These are phyloP conservation scores for Anoplopoma fimbria DNA, from an alignment of 2,113 vertebrate species.

Conservation along the genomic window DNA sequence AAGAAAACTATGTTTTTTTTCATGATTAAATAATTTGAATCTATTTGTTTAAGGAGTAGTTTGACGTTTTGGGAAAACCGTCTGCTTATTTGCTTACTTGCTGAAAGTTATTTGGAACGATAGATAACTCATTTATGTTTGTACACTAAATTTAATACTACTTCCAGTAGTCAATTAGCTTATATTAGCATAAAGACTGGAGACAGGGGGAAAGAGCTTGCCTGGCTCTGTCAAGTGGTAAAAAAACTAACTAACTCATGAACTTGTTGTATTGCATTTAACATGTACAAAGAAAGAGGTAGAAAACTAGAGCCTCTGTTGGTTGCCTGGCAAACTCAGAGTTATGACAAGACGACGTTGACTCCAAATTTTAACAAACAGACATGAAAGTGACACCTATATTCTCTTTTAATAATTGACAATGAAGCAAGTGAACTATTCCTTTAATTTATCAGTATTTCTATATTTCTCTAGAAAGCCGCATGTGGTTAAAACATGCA, in stretches of 20 bases:
- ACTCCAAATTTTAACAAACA: background rate
- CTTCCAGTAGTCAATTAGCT: background rate
- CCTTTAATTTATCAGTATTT: background rate
- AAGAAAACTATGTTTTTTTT: background rate
- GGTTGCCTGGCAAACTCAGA: background rate
- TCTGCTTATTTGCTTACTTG: background rate
- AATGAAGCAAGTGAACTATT: background rate
- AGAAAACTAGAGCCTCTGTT: background rate
- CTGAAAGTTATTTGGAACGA: background rate
- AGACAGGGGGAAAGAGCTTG: background rate
- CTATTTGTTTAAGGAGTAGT: background rate
- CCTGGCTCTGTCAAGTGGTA: background rate
- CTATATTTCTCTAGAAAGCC: background rate
- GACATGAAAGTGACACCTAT: background rate
- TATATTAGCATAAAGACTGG: background rate
- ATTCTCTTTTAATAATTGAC: background rate
- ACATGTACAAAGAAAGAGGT: too few species aligned
- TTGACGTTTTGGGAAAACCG: background rate
- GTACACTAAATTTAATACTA: background rate
- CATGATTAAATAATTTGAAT: background rate
- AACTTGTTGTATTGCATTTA: background rate
- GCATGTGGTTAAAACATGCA: conserved; percentile 75
- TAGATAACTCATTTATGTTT: background rate
- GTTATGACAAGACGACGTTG: too few species aligned
- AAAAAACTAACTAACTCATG: background rate